Conservation (phyloP, 2,113 vertebrate species). For the Oncorhynchus kisutch region DNA sequence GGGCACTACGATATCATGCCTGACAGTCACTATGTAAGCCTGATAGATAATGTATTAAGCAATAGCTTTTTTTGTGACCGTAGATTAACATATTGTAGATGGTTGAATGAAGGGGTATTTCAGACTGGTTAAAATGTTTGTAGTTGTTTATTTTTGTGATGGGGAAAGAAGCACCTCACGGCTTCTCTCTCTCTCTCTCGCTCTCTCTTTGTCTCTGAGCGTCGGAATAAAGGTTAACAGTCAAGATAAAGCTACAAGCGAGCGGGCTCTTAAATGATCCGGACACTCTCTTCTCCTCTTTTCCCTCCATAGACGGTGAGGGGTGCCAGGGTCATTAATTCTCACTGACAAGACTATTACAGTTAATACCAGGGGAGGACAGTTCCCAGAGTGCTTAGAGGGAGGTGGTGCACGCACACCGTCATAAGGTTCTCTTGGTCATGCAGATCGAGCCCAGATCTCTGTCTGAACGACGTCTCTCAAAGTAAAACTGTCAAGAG, state of each 20-base stretch:
- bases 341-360: constrained; percentile 63
- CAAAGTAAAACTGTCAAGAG: constrained; percentile 11
- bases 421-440: background rate
- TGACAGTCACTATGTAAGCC: too few relatives aligned
- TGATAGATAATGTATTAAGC: too few relatives aligned
- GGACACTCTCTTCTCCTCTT: constrained; percentile 24
- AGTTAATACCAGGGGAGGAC: constrained; percentile 28
- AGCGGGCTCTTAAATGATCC: constrained; percentile 47
- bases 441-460: background rate
- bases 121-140: too few relatives aligned
- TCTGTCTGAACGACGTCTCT: constrained; percentile 4
- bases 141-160: too few relatives aligned
- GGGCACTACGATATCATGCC: too few relatives aligned
- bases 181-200: background rate
- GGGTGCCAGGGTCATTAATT: constrained; percentile 55
- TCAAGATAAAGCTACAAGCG: constrained; percentile 49
- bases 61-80: too few relatives aligned
- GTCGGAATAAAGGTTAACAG: constrained; percentile 38
- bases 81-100: too few relatives aligned
- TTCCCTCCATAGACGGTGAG: constrained; percentile 44
- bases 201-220: constrained; percentile 20
- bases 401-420: background rate
- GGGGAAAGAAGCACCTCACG: too few relatives aligned
- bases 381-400: constrained; percentile 15
- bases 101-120: too few relatives aligned